These are phyloP conservation scores for Agrilus mali DNA, from an alignment of 2,888 invertebrate species.

Conservation along the genomic window DNA sequence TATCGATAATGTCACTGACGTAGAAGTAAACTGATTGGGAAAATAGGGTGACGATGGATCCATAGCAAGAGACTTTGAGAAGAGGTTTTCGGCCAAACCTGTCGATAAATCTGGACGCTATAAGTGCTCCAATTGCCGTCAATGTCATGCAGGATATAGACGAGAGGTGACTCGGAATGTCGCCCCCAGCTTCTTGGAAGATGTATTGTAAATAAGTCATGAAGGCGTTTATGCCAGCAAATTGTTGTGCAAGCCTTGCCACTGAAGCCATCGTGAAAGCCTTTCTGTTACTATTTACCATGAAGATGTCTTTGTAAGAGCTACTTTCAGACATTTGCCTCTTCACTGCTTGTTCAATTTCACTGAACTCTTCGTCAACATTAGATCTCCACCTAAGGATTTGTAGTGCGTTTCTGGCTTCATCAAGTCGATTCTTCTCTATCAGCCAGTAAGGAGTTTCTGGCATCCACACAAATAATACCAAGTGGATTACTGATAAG, in stretches of 20 bases:
- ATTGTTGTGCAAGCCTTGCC: slow-evolving; percentile 21
- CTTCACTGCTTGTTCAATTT: slow-evolving; percentile 18
- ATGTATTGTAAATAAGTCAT: slow-evolving; percentile 21
- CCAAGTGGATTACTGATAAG: slow-evolving; percentile 14
- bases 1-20: too few species aligned
- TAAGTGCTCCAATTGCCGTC: too few species aligned
- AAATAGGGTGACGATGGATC: too few species aligned
- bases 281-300: slow-evolving; percentile 18
- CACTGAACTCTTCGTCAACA: slow-evolving; percentile 18
- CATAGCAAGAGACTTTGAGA: too few species aligned
- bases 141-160: too few species aligned
- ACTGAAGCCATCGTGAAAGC: slow-evolving; percentile 17
- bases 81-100: too few species aligned
- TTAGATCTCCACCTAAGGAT: slow-evolving; percentile 18
- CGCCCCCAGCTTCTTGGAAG: slow-evolving; percentile 24
- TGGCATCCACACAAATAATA: slow-evolving; percentile 19
- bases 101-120: too few species aligned
- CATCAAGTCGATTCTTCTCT: slow-evolving; percentile 16
- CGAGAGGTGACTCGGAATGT: slow-evolving; percentile 11
- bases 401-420: slow-evolving; percentile 18
- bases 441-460: slow-evolving; percentile 24
- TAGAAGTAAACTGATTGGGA: too few species aligned
- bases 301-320: slow-evolving; percentile 19
- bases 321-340: slow-evolving; percentile 22
- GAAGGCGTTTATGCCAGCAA: slow-evolving; percentile 20